phyloP scores from a whole-genome alignment of 2,113 vertebrate genomes.

The Festucalex cinctus region DNA sequence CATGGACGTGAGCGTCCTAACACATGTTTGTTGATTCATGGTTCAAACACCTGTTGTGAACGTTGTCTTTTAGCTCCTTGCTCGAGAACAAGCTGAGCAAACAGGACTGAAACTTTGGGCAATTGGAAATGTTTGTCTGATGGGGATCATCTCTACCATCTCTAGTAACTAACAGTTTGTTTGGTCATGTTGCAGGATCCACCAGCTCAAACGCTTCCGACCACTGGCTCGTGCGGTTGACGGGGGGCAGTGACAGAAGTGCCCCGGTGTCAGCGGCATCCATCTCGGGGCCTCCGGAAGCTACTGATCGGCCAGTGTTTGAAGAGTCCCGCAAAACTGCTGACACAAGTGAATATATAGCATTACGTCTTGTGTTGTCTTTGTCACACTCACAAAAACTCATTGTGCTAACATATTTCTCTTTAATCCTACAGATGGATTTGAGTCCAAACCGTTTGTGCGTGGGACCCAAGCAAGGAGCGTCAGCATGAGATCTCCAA shows the following conservation, averaged over 20 bases:
- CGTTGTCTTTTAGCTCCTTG: no score
- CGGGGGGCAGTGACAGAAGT: slow-evolving; percentile 47
- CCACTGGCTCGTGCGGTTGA: slow-evolving; percentile 84
- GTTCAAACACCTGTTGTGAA: no score
- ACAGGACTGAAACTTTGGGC: no score
- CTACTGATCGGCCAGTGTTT: slow-evolving; percentile 66
- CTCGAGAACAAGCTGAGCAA: no score
- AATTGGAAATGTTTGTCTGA: no score
- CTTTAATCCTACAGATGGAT: slow-evolving; percentile 62
- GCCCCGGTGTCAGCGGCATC: slow-evolving; percentile 64
- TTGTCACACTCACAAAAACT: no score
- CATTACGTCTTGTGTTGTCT: neutral
- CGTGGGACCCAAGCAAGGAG: slow-evolving; percentile 74
- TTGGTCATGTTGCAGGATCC: slow-evolving; percentile 68
- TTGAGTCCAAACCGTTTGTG: slow-evolving; percentile 65
- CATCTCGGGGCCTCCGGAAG: slow-evolving; percentile 36
- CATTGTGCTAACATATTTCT: neutral
- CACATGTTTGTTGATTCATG: no score
- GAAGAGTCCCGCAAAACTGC: slow-evolving; percentile 36
- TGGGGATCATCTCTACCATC: no score
- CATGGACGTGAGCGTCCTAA: no score
- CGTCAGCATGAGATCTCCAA: slow-evolving; percentile 76
- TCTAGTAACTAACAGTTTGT: neutral
- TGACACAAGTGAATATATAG: slow-evolving; percentile 69
- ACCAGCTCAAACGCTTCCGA: slow-evolving; percentile 77